phyloP scores from a whole-genome alignment of 2,888 invertebrate species.

The Cerastoderma edule region DNA sequence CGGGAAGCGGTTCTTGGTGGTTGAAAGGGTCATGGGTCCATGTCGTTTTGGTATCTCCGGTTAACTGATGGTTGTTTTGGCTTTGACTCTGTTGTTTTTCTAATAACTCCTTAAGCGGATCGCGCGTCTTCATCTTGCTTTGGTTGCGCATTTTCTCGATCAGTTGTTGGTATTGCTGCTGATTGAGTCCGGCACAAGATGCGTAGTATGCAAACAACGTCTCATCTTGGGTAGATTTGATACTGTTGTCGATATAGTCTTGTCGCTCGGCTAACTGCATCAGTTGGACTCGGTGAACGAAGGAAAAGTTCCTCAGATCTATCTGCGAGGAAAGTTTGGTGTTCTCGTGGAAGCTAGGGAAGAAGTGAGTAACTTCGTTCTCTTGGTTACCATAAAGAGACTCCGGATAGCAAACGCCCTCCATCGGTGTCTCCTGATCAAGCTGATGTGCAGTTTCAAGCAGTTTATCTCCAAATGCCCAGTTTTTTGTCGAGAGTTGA shows the following conservation, averaged over 20 bases:
- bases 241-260: constrained; percentile 14
- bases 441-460: constrained; percentile 35
- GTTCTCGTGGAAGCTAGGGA: constrained; percentile 55
- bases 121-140: background rate
- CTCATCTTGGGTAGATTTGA: constrained; percentile 17
- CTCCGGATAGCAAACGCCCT: constrained; percentile 31
- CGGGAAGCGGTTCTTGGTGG: background rate
- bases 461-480: constrained; percentile 42
- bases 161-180: constrained; percentile 4
- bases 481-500: constrained; percentile 25
- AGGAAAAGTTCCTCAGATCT: constrained; percentile 33
- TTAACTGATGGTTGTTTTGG: background rate
- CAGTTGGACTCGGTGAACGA: constrained; percentile 43
- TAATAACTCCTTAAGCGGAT: background rate
- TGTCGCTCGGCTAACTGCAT: constrained; percentile 33
- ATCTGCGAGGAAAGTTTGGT: constrained; percentile 37
- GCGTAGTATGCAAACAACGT: constrained; percentile 62
- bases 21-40: background rate
- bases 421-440: constrained; percentile 5
- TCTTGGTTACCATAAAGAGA: constrained; percentile 23
- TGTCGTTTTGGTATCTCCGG: background rate
- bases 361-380: constrained; percentile 36
- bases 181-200: constrained; percentile 56
- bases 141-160: constrained; percentile 4
- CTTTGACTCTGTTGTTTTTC: background rate